Base-by-base conservation (phyloP, 2,113 vertebrate species). In the Syngnathus scovelli region DNA sequence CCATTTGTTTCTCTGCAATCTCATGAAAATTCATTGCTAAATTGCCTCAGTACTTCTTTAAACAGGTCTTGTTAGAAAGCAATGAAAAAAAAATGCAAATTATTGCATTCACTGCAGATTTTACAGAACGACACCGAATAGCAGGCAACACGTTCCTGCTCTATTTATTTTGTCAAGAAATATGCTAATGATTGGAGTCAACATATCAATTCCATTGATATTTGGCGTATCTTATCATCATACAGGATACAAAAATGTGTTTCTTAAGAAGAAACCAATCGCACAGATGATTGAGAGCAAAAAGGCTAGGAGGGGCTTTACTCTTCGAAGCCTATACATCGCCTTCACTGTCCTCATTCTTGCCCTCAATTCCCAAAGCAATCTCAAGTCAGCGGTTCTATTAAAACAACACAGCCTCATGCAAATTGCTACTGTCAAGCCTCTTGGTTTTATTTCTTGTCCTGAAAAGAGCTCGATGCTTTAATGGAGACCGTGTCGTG, bases 341-440 rank as follows among this genome's bases (percentile, higher is more conserved):
- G 63, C 43, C 82, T 75, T 54, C 68, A 74, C 70, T 70, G 64
- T 88, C 79, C 80, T 83, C 76, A 66, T 81, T 74, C 78, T 61
- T 78, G 76, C 71, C 75, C 85, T 89, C 81, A 81, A 87, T 86
- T 84, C 85, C 84, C 87, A 82, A 81, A 81, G 87, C 83, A 87
- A 86, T 89, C 81, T 87, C 65, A 78, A 86, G 78, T 75, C 75
- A 78, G 82, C 62, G 66, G 63, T 85, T 85, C 85, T 81, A 84
- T 84, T 83, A 88, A 86, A 84, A 87, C 85, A 86, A 83, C 86
- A 82, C 72, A 68, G 79, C 71, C 66, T 84, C 79, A 88, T 87
- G 87, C 82, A 88, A 89, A 89, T 85, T 82, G 80, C 75, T 67
- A 64, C 78, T 78, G 83, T 80, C 81, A 85, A 83, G 78, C 78